Conservation (phyloP, 2,797 vertebrate species). For the Poecilia picta region DNA sequence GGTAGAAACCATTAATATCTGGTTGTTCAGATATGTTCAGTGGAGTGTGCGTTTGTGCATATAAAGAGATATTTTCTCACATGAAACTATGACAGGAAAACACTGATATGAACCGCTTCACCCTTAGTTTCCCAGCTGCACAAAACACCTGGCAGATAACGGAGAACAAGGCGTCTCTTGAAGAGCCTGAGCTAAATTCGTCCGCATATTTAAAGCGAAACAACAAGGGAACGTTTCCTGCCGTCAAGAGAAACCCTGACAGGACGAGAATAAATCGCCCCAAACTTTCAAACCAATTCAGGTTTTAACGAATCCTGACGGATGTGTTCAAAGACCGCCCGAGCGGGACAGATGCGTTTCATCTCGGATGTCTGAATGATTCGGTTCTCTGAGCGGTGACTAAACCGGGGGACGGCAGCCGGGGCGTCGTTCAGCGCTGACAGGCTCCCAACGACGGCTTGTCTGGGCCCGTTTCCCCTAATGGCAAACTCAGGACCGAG, state of each 20-base stretch:
- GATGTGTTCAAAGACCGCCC: slow-evolving; percentile 40
- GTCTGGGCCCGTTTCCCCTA: slow-evolving; percentile 63
- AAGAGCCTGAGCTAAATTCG: slow-evolving; percentile 61
- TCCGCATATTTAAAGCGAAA: slow-evolving; percentile 56
- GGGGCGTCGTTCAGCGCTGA: slow-evolving; percentile 30
- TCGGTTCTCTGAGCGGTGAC: slow-evolving; percentile 45
- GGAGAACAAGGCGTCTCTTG: slow-evolving; percentile 51
- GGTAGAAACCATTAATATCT: neutral
- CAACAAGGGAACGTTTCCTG: slow-evolving; percentile 27
- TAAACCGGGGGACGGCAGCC: slow-evolving; percentile 36
- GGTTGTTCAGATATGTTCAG: slow-evolving; percentile 3
- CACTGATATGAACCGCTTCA: slow-evolving; percentile 17
- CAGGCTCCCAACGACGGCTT: slow-evolving; percentile 45
- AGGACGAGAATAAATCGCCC: slow-evolving; percentile 46
- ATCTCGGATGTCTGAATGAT: slow-evolving; percentile 59
- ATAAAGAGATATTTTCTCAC: slow-evolving; percentile 34
- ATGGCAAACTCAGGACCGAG: slow-evolving; percentile 47
- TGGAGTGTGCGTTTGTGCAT: slow-evolving; percentile 5
- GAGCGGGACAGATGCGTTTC: slow-evolving; percentile 54
- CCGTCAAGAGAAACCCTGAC: slow-evolving; percentile 31
- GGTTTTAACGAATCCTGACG: slow-evolving; percentile 49
- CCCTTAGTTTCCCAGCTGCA: slow-evolving; percentile 48
- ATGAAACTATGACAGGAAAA: slow-evolving; percentile 36
- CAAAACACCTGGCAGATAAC: slow-evolving; percentile 57
- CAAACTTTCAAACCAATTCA: slow-evolving; percentile 50